Evolutionary conservation across 2,888 invertebrate species (phyloP).

Genomic region (Lepas anatifera): DNA sequence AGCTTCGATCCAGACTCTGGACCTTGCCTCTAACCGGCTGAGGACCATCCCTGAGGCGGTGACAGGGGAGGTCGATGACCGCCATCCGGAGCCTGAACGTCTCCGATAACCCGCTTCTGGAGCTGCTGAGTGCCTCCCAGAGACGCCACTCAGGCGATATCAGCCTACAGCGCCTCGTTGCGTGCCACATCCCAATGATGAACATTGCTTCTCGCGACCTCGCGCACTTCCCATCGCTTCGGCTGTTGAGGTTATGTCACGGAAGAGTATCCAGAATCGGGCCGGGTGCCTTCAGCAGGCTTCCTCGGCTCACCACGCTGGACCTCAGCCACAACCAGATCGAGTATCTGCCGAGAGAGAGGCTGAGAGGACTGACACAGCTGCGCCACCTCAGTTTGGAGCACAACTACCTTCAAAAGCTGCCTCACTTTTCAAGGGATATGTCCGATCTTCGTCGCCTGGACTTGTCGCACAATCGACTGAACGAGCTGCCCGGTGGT

Average conservation of each 20-base stretch:
- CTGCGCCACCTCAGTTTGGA: slow-evolving; percentile 29
- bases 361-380: slow-evolving; percentile 24
- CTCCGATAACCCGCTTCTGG: slow-evolving; percentile 60
- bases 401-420: slow-evolving; percentile 27
- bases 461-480: slow-evolving; percentile 62
- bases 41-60: slow-evolving; percentile 32
- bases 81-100: slow-evolving; percentile 63
- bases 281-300: slow-evolving; percentile 59
- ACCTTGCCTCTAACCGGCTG: slow-evolving; percentile 28
- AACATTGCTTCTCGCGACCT: slow-evolving; percentile 71
- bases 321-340: slow-evolving; percentile 80
- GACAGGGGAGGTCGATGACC: slow-evolving; percentile 57
- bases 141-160: slow-evolving; percentile 17
- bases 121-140: slow-evolving; percentile 20
- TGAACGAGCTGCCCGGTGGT: slow-evolving; percentile 64
- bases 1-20: slow-evolving; percentile 26
- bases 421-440: slow-evolving; percentile 28
- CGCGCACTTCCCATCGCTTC: slow-evolving; percentile 57
- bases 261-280: slow-evolving; percentile 70
- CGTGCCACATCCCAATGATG: slow-evolving; percentile 58
- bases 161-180: slow-evolving; percentile 19
- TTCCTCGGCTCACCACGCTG: slow-evolving; percentile 63
- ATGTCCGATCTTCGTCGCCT: slow-evolving; percentile 48
- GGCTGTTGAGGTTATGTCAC: slow-evolving; percentile 74
- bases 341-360: slow-evolving; percentile 49